A percentile compares a stretch with the other conserved stretches of the same genome.
These are phyloP conservation scores for Crossaster papposus DNA, from an alignment of 53 echinoderm and acorn worm genomes.

Conservation along the genomic window DNA sequence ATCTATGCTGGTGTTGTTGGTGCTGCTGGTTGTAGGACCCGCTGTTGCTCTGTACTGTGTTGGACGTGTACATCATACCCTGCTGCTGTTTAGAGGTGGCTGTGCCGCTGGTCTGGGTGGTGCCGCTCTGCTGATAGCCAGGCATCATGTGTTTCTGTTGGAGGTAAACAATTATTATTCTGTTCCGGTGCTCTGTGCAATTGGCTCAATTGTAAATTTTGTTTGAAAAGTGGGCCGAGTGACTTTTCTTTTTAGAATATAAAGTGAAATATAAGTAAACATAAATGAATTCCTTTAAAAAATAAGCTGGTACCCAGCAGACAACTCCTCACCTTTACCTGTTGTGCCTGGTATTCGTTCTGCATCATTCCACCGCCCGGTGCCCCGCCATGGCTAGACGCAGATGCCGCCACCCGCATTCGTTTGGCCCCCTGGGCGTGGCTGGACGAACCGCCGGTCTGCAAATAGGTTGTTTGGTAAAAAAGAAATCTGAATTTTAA, in stretches of 20 bases:
- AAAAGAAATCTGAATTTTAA: too few relatives aligned
- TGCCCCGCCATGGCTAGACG: conserved; percentile 84
- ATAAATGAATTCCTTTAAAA: neutral
- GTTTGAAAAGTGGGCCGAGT: neutral
- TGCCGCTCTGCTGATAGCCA: conserved; percentile 80
- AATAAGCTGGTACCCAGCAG: neutral
- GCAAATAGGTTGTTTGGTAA: neutral
- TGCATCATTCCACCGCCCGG: conserved; percentile 83
- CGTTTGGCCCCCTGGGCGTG: conserved; percentile 86
- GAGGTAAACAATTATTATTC: neutral
- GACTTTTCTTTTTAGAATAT: neutral
- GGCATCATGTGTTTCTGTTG: conserved; percentile 81
- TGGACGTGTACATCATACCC: conserved; percentile 79
- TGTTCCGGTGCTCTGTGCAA: neutral
- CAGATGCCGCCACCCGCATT: conserved; percentile 76
- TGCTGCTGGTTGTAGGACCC: conserved; percentile 74
- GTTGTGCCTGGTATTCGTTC: conserved; percentile 83
- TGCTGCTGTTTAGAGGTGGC: conserved; percentile 67
- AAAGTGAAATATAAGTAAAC: neutral
- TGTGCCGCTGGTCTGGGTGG: conserved; percentile 69
- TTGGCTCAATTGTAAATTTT: too few relatives aligned
- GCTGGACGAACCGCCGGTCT: conserved; percentile 88
- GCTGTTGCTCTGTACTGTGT: conserved; percentile 62
- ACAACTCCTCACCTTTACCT: conserved; percentile 72
- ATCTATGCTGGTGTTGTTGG: conserved; percentile 67